Evolutionary conservation across 2,888 invertebrate genomes (phyloP), one percentile per base, ranked within the genome.

Genomic region (Dynastes tityus): DNA sequence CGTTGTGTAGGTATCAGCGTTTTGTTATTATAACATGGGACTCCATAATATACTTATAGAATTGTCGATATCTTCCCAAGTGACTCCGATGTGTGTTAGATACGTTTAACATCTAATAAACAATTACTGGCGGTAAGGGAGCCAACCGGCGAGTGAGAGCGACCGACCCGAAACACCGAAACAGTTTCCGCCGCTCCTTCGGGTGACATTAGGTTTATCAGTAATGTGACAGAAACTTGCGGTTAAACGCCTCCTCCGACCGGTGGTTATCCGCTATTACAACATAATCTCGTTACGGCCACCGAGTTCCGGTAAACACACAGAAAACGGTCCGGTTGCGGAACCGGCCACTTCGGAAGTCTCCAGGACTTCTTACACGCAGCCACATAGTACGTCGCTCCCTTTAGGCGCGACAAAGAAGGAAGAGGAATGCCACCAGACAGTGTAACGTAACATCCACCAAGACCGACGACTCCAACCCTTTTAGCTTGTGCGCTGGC

Each of bases 261-360:
- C 73, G 84, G 85, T 84, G 87, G 87, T 87, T 87, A 87, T 86
- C 87, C 86, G 86, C 87, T 86, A 74, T 88, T 87, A 87, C 85
- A 81, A 81, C 84, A 85, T 87, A 87, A 87, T 86, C 86, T 86
- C 84, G 87, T 87, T 87, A 87, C 83, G 85, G 84, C 83, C 83
- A 82, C 83, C 82, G 82, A 82, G 84, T 85, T 87, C 85, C 86
- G 85, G 86, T 85, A 86, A 86, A 86, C 86, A 86, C 86, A 85
- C 78, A 74, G 74, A 75, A 45, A 45, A 63, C 73, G 71, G 70
- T 58, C 78, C 78, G 73, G 73, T 61, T 74, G 73, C 61, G 73
- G 27, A 74, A 74, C 61, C 73, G 73, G 16, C 61, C 73, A 65
- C 71, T 64, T 74, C 79, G 79, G 70, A 79, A 76, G 76, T 79